Base-by-base conservation (phyloP, 2,113 vertebrate genomes). In the Leucoraja erinaceus region DNA sequence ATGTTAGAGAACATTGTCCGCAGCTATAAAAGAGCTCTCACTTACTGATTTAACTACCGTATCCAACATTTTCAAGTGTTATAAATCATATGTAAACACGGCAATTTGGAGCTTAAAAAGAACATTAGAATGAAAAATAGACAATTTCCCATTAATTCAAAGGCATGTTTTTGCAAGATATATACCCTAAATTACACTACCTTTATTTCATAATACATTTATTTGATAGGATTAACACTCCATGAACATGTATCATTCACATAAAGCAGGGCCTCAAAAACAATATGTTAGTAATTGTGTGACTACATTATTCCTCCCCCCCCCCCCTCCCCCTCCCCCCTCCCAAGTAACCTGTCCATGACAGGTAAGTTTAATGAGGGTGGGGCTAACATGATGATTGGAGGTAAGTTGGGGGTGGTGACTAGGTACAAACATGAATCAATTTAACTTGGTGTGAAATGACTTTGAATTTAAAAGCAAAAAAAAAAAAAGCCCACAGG, bases 11-110 rank as follows among this genome's bases (percentile, higher is more conserved):
- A 31, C 63, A 91, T 91, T 54, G 72, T 31, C 66, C 90, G 38
- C 63, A 91, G 90, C 33, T 74, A 91, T 47, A 91, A 91, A 84
- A 72, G 18, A 72, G 68, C 66, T 91, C 72, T 91, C 38, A 47
- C 66, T 91, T 70, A 54, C 66, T 91, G 90, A 91, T 68, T 91
- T 91, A 70, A 91, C 90, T 91, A 91, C 25, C 90, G 38, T 63
- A 66, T 91, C 68, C 90, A 91, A 91, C 18, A 20, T 54, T 47
- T 72, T 47, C 68, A 91, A 72, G 90, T 91, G 90, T 91, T 91
- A 91, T 91, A 91, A 91, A 91, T 91, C 68, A 91, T 91, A 91
- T 72, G 90, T 38, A 91, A 90, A 70, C 86, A 72, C 70, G 66
- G 25, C 72, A 47, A 91, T 72, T 91, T 91, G 33, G 38, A 91